phyloP scores from a whole-genome alignment of 2,888 invertebrate genomes.

The Drosophila pseudotalamancana region DNA sequence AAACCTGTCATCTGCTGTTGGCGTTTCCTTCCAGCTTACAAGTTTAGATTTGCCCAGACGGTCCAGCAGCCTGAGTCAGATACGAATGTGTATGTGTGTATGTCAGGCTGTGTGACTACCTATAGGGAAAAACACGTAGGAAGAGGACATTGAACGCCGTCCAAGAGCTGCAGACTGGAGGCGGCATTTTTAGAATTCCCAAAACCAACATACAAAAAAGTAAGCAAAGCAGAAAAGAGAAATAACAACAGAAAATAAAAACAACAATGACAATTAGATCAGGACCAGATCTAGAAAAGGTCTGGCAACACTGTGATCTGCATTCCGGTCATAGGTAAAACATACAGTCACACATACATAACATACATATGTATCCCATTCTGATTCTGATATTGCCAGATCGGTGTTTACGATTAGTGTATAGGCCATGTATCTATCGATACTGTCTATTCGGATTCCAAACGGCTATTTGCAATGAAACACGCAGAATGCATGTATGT shows the following conservation, averaged over 20 bases:
- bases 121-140: slow-evolving; percentile 28
- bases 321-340: not conserved
- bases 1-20: slow-evolving; percentile 65
- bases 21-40: slow-evolving; percentile 7
- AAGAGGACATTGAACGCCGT: slow-evolving; percentile 49
- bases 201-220: slow-evolving; percentile 56
- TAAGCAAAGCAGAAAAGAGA: slow-evolving; percentile 45
- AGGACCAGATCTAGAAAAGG: slow-evolving; percentile 21
- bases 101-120: slow-evolving; percentile 6
- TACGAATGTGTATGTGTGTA: slow-evolving; percentile 1
- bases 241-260: slow-evolving; percentile 32
- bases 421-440: not conserved
- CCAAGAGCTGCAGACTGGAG: slow-evolving; percentile 38
- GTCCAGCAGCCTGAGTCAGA: slow-evolving; percentile 46
- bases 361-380: not conserved
- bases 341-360: not conserved
- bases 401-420: not conserved
- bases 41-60: slow-evolving; percentile 29
- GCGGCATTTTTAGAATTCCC: slow-evolving; percentile 73
- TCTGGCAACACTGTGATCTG: slow-evolving; percentile 42
- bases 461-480: too few species aligned
- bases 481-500: too few species aligned
- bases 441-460: too few species aligned
- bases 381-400: not conserved
- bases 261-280: slow-evolving; percentile 28